phyloP scores from a whole-genome alignment of 2,113 vertebrate species.

The Festucalex cinctus region DNA sequence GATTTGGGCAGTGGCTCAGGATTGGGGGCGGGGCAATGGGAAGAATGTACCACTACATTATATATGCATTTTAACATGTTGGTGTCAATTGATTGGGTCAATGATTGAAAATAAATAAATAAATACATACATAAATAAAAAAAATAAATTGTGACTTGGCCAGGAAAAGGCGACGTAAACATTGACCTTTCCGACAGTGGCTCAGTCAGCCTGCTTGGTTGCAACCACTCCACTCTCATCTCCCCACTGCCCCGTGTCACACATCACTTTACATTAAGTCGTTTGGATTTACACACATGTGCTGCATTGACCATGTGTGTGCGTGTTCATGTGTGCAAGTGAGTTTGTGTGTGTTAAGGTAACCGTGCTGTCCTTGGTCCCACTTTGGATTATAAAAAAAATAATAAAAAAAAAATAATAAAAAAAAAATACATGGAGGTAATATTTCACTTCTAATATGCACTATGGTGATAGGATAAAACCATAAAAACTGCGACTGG shows the following conservation, averaged over 20 bases:
- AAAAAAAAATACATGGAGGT: background rate
- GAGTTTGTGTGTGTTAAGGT: conserved; percentile 12
- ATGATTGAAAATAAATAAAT: background rate
- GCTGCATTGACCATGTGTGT: conserved; percentile 42
- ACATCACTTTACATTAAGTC: conserved; percentile 16
- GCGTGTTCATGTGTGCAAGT: background rate
- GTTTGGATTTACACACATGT: conserved; percentile 48
- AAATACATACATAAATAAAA: too few species aligned
- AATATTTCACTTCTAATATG: background rate
- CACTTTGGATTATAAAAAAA: conserved; percentile 45
- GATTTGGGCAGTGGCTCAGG: too few species aligned
- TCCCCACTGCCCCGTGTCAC: conserved; percentile 23
- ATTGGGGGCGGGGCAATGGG: too few species aligned
- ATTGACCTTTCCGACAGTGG: conserved; percentile 3
- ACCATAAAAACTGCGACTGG: background rate
- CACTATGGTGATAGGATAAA: background rate
- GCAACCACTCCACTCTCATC: conserved; percentile 40
- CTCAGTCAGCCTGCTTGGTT: conserved; percentile 39
- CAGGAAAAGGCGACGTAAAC: background rate
- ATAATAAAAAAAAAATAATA: too few species aligned
- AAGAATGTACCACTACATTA: too few species aligned
- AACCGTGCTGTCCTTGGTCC: conserved; percentile 29
- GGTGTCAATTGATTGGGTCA: too few species aligned
- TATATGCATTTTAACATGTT: too few species aligned
- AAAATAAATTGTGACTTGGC: background rate